Evolutionary conservation across 2,888 invertebrate species (phyloP).

Genomic region (Dolomedes plantarius): DNA sequence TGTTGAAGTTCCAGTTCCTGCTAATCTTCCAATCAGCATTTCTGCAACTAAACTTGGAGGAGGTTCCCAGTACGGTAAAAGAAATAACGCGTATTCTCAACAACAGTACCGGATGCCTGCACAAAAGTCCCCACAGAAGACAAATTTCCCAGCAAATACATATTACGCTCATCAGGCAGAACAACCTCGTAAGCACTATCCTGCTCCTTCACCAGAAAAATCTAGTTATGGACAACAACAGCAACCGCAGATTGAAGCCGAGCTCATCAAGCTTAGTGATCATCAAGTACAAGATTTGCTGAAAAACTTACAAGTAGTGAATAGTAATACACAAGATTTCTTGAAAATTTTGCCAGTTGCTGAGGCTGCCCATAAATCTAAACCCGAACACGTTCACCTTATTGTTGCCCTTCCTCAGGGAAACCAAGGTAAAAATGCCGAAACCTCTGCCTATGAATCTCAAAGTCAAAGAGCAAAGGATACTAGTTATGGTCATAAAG

Average conservation of each 20-base stretch:
- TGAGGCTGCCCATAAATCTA: neutral
- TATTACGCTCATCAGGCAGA: constrained; percentile 39
- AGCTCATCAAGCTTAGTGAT: constrained; percentile 53
- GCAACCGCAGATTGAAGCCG: constrained; percentile 58
- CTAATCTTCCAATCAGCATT: neutral
- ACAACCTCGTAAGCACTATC: constrained; percentile 23
- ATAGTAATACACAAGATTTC: constrained; percentile 41
- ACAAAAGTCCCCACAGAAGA: constrained; percentile 3
- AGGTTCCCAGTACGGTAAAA: constrained; percentile 25
- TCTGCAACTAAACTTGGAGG: constrained; percentile 20
- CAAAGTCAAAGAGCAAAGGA: neutral
- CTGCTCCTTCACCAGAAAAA: neutral
- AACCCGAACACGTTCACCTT: constrained; percentile 41
- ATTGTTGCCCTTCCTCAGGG: constrained; percentile 38
- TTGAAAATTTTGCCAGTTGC: constrained; percentile 42
- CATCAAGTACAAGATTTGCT: constrained; percentile 44
- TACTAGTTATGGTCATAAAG: constrained; percentile 9
- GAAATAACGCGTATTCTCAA: neutral
- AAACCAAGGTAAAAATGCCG: constrained; percentile 2
- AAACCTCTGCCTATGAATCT: neutral
- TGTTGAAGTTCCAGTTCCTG: constrained; percentile 51
- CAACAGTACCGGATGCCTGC: constrained; percentile 18
- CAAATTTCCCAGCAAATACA: neutral
- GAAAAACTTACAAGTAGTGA: constrained; percentile 42
- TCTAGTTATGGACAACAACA: constrained; percentile 4